Evolutionary conservation across 2,797 vertebrate genomes (phyloP), one percentile per base, ranked within the genome.

Genomic region (Acestrorhynchus altus): DNA sequence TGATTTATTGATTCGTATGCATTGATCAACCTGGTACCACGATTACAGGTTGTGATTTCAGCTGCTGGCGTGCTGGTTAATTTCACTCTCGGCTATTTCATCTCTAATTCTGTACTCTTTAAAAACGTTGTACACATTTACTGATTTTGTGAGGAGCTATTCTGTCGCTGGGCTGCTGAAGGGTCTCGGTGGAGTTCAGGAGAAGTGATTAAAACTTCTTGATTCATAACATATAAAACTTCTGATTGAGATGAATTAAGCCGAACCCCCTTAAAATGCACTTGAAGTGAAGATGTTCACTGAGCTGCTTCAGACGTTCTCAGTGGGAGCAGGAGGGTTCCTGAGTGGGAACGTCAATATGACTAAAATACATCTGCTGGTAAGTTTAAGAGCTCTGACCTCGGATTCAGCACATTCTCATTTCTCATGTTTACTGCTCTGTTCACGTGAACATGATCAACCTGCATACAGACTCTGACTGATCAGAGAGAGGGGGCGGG

Each of bases 241-340:
- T 73, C 51, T 26, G 40, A 63, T 47, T 74, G 28, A 74, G 61
- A 74, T 74, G 5, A 5, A 24, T 15, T 35, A 74, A 74, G 60
- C 61, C 13, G 35, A 74, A 44, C 35, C 72, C 65, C 20, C 28
- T 20, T 9, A 65, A 20, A 51, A 6, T 20, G 8, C 18, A 7
- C 18, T 51, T 8, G 49, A 9, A 44, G 13, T 4, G 18, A 63
- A 63, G 16, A 28, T 18, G 26, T 31, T 28, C 63, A 52, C 39
- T n/a, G 35, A 74, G 60, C 72, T 26, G 31, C 35, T 74, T 26
- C 13, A 28, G 24, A 54, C 54, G 72, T 42, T 42, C 40, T 63
- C 4, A 74, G 72, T 31, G 16, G 31, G 31, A 35, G 2, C 11
- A 4, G 13, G 35, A 65, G 39, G 47, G 59, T 26, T 10, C 0